phyloP scores from a whole-genome alignment of 2,797 vertebrate genomes.

The Zalophus californianus region DNA sequence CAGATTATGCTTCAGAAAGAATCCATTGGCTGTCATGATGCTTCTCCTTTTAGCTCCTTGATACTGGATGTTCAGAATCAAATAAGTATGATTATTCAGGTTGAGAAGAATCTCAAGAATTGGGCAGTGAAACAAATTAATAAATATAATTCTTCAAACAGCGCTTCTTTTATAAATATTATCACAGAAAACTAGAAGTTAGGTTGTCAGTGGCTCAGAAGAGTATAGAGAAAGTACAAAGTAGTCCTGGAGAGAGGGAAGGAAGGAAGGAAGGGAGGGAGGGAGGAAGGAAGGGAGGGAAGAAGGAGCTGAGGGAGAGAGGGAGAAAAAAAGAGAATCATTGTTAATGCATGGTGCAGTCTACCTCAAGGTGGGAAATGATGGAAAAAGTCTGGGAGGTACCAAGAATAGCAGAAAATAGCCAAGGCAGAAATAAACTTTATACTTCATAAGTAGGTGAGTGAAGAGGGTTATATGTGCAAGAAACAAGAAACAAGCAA shows the following conservation, averaged over 20 bases:
- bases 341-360: not conserved
- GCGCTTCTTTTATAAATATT: not conserved
- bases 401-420: conserved; percentile 34
- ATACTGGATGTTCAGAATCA: not conserved
- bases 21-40: not conserved
- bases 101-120: not conserved
- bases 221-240: not conserved
- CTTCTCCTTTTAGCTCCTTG: not conserved
- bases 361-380: not conserved
- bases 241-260: not conserved
- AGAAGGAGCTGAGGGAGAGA: not conserved
- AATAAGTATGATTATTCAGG: not conserved
- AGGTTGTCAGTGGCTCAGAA: not conserved
- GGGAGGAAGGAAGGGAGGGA: not conserved
- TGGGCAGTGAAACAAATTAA: not conserved
- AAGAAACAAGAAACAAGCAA: conserved; percentile 8
- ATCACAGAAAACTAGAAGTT: not conserved
- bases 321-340: not conserved
- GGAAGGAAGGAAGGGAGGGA: not conserved
- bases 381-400: conserved; percentile 1
- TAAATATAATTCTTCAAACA: conserved; percentile 41
- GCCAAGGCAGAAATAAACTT: conserved; percentile 44
- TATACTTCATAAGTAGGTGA: conserved; percentile 1
- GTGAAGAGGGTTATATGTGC: not conserved
- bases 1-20: conserved; percentile 25